Percentiles rank a stretch among this genome's conserved stretches.
Conservation (phyloP, 1,140 invertebrate genomes). For the Schlechtendalia chinensis region DNA sequence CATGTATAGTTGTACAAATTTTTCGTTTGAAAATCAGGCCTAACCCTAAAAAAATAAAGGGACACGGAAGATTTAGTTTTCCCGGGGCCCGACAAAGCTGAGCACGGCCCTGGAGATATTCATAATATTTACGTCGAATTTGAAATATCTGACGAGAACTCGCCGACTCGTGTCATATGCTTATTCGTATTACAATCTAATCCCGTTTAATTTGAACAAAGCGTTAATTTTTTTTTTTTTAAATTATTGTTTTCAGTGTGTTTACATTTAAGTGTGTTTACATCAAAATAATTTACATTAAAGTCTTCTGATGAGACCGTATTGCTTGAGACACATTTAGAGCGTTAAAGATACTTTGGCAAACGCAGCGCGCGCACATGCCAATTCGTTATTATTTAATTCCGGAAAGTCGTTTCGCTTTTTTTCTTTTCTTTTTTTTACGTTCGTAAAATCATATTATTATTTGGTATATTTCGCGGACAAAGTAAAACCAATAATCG, state of each 20-base stretch:
- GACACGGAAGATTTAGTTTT: too few species aligned
- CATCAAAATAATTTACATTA: constrained; percentile 17
- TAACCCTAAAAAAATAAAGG: too few species aligned
- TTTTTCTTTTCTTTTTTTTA: not conserved
- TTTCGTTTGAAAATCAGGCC: too few species aligned
- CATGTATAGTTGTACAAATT: too few species aligned
- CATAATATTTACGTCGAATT: too few species aligned
- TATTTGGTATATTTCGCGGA: not conserved
- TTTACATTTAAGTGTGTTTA: not conserved
- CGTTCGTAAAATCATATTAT: not conserved
- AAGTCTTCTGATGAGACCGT: not conserved
- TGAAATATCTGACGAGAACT: too few species aligned
- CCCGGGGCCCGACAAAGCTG: too few species aligned
- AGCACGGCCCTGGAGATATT: too few species aligned
- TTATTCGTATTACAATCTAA: too few species aligned
- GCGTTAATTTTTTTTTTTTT: not conserved
- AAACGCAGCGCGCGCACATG: not conserved
- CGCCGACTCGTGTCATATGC: too few species aligned
- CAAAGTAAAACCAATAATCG: too few species aligned
- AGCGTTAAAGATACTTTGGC: not conserved
- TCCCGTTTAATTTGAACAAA: too few species aligned
- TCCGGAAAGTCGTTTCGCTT: not conserved
- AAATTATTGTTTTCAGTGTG: not conserved
- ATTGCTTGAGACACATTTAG: constrained; percentile 3
- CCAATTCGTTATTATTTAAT: constrained; percentile 31